Base-by-base conservation (phyloP, 2,888 invertebrate genomes). In the Sericinus montela region DNA sequence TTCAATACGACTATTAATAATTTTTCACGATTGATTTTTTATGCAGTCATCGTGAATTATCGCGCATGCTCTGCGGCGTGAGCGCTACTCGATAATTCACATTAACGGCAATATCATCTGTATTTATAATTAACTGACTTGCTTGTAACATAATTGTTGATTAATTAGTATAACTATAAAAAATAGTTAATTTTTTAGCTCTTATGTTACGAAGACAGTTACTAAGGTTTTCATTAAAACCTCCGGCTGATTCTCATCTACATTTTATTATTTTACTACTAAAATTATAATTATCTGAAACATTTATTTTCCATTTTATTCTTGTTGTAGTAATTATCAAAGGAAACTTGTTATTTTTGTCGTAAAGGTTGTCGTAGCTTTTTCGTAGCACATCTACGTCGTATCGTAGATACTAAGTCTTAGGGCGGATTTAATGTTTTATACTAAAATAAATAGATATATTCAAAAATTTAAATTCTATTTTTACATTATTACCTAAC, bases 311-410 rank as follows among this genome's bases (percentile, higher is more conserved):
- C 5, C 19, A n/a, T n/a, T 19, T 5, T 2, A 19, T 19, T 19
- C 5, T 19, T 2, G 5, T 5, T 19, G 19, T 5, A 19, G 19
- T 19, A 2, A 19, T 19, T 19, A 3, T 19, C 3, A 19, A 2
- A 19, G 19, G 5, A 19, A 19, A 5, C 5, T 19, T 19, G 2
- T 19, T 3, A 19, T 19, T 19, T 3, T 5, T 3, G 19, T 5
- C 25, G 1, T 25, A 25, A 25, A 25, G 25, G 7, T 8, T n/a
- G 9, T 42, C 75, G 83, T 83, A 83, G 84, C 78, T 59, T 38
- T 53, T 59, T 63, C 82, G 84, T 85, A 84, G 84, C 72, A 56
- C 59, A 49, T 67, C 83, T 83, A 84, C 83, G 80, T 68, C 54
- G 56, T 52, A 51, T 56, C 75, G 84, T 84, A 82, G 83, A 55